Evolutionary conservation across 2,113 vertebrate genomes (phyloP).

Genomic region (Smithornis capensis): DNA sequence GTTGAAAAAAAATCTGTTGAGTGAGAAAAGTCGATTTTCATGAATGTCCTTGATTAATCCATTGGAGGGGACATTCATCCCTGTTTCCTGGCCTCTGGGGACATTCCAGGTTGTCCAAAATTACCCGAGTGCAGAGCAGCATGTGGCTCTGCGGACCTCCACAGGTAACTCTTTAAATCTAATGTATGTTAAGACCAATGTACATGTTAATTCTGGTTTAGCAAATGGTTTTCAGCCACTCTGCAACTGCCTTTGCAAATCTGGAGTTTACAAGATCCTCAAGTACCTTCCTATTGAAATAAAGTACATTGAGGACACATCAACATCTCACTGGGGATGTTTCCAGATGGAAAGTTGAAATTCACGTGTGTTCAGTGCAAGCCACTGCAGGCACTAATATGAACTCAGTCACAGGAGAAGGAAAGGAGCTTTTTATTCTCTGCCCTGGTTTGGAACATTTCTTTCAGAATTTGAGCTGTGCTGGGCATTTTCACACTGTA

Average conservation of each 20-base stretch:
- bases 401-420: neutral
- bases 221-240: neutral
- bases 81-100: neutral
- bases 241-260: neutral
- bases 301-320: neutral
- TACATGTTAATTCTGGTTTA: neutral
- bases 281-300: neutral
- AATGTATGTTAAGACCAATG: too few species aligned
- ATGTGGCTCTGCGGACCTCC: neutral
- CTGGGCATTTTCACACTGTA: neutral
- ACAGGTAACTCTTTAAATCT: too few species aligned
- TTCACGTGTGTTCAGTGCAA: neutral
- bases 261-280: neutral
- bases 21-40: neutral
- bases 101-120: neutral
- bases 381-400: neutral
- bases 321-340: neutral
- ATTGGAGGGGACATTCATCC: rapidly evolving
- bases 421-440: neutral
- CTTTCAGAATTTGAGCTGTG: neutral
- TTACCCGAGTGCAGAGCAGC: neutral
- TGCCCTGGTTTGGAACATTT: too few species aligned
- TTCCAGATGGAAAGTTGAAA: neutral
- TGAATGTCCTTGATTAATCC: neutral
- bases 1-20: neutral